A percentile compares a stretch with the other conserved stretches of the same genome.
phyloP scores from a whole-genome alignment of 2,113 vertebrate species.

The Tonatia bakeri region DNA sequence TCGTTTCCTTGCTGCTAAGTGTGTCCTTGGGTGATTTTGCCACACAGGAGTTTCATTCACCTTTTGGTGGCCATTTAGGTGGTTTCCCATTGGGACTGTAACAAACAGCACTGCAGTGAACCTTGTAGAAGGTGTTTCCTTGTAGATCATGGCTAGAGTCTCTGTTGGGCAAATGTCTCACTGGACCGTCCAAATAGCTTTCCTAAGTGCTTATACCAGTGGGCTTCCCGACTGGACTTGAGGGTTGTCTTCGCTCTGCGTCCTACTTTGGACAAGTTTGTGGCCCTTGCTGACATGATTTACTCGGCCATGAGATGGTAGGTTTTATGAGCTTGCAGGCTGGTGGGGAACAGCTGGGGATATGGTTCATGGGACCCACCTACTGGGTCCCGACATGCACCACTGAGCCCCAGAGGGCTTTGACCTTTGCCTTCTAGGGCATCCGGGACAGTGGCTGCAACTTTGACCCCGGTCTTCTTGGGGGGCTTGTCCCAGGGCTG shows the following conservation, averaged over 20 bases:
- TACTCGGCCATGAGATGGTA: neutral
- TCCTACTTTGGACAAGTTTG: neutral
- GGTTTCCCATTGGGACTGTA: neutral
- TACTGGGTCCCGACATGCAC: neutral
- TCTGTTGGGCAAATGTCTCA: neutral
- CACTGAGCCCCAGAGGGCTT: neutral
- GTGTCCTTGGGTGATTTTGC: neutral
- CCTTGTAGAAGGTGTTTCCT: neutral
- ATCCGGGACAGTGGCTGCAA: neutral
- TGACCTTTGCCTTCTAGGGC: neutral
- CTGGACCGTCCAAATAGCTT: neutral
- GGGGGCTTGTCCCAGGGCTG: neutral
- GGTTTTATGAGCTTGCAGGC: neutral
- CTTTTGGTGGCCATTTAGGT: neutral
- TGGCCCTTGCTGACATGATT: neutral
- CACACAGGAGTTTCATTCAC: neutral
- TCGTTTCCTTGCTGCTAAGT: neutral
- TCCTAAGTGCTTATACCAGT: neutral
- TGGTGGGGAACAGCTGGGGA: neutral
- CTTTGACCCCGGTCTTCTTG: neutral
- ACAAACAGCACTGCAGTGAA: neutral
- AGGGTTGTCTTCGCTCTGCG: fast-evolving
- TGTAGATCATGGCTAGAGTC: neutral
- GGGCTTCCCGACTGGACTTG: neutral
- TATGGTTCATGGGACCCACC: neutral